Evolutionary conservation across 2,113 vertebrate species (phyloP).

Genomic region (Vulpes ferrilata): DNA sequence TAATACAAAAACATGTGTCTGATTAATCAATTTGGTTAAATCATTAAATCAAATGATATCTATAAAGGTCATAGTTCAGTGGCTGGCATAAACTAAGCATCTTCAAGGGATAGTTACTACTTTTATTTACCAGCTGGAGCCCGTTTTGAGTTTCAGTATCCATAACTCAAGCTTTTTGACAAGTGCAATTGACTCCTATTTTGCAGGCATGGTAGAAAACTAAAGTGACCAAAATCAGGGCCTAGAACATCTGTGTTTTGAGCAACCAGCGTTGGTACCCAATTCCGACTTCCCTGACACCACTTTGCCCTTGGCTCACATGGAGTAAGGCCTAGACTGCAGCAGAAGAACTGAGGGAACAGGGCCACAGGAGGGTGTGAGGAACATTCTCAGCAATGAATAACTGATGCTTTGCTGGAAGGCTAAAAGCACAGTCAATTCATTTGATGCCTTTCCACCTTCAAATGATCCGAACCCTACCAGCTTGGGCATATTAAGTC

Average conservation of each 20-base stretch:
- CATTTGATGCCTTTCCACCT: constrained; percentile 54
- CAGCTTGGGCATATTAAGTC: constrained; percentile 50
- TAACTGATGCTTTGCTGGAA: constrained; percentile 62
- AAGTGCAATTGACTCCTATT: background rate
- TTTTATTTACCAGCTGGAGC: background rate
- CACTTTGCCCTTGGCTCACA: background rate
- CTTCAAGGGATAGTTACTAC: background rate
- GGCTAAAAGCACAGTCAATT: constrained; percentile 71
- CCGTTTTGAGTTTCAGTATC: background rate
- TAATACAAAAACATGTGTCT: background rate
- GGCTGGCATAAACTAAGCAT: background rate
- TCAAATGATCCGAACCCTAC: constrained; percentile 57
- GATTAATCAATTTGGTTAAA: background rate
- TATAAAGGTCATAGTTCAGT: background rate
- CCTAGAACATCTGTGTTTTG: background rate
- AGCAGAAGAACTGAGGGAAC: background rate
- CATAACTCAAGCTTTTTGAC: background rate
- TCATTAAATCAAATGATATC: background rate
- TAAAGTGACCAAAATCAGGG: background rate
- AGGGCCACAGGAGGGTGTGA: background rate
- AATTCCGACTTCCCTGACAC: background rate
- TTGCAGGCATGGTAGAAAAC: background rate
- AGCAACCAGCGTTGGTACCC: background rate
- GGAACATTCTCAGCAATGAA: constrained; percentile 67
- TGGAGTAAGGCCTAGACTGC: background rate